phyloP scores from a whole-genome alignment of 2,888 invertebrate genomes.

The Rhamnusium bicolor region DNA sequence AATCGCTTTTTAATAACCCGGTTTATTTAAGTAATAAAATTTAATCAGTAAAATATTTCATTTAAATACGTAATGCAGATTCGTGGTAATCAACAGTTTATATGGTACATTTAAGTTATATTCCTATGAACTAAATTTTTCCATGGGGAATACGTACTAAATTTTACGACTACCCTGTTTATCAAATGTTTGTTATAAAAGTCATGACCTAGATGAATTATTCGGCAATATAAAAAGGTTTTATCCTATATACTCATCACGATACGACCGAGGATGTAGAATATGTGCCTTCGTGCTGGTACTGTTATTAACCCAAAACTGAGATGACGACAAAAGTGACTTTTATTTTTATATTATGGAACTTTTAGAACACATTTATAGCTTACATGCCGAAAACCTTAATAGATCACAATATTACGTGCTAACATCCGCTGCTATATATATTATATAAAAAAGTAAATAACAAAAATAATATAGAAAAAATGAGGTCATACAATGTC shows the following conservation, averaged over 20 bases:
- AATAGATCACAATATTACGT: constrained; percentile 34
- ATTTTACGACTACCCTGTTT: neutral
- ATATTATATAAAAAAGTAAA: neutral
- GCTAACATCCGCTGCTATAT: constrained; percentile 1
- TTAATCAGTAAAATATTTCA: too few relatives aligned
- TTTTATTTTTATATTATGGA: constrained; percentile 20
- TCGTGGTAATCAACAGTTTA: too few relatives aligned
- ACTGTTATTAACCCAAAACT: constrained; percentile 25
- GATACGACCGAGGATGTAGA: constrained; percentile 2
- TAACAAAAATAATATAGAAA: neutral
- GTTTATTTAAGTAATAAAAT: too few relatives aligned
- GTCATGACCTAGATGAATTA: neutral
- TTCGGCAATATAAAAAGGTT: neutral
- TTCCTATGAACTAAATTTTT: neutral
- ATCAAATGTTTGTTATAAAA: neutral
- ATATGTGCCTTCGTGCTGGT: neutral
- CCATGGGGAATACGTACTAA: neutral
- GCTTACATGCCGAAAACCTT: constrained; percentile 17
- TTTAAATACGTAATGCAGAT: too few relatives aligned
- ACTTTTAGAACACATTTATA: neutral
- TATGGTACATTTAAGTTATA: too few relatives aligned
- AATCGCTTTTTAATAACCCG: too few relatives aligned
- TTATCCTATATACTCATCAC: constrained; percentile 1
- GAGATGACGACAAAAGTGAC: neutral
- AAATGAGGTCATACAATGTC: neutral